A percentile compares a stretch with the other conserved stretches of the same genome.
phyloP scores from a whole-genome alignment of 2,888 invertebrate species.

The Hirtodrosophila trivittata region DNA sequence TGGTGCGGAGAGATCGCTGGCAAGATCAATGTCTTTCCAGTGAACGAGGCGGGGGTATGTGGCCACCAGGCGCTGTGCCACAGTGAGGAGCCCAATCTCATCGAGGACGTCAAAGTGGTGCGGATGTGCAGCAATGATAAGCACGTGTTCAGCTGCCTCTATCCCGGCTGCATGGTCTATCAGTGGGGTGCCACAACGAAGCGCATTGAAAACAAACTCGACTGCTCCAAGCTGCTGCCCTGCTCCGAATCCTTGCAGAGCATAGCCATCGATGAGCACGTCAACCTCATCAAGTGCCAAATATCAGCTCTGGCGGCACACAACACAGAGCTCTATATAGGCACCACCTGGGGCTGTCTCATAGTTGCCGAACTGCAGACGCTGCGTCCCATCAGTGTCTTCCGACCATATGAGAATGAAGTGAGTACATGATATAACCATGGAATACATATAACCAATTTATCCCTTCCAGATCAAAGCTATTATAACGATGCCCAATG shows the following conservation, averaged over 20 bases:
- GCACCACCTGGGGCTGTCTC: constrained; percentile 97
- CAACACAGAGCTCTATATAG: constrained; percentile 91
- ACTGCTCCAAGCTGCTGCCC: constrained; percentile 95
- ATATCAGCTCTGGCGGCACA: constrained; percentile 86
- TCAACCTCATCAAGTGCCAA: constrained; percentile 91
- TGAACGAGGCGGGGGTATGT: constrained; percentile 89
- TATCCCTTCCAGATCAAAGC: constrained; percentile 85
- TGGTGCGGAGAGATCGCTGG: constrained; percentile 96
- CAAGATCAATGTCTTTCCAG: constrained; percentile 90
- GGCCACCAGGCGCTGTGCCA: constrained; percentile 89
- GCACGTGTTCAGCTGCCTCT: constrained; percentile 91
- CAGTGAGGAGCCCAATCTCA: constrained; percentile 83
- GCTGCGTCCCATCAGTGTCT: constrained; percentile 94
- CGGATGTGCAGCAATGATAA: constrained; percentile 88
- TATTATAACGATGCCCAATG: constrained; percentile 86
- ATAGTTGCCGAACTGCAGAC: constrained; percentile 93
- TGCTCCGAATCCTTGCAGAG: constrained; percentile 96
- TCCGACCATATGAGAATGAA: constrained; percentile 94
- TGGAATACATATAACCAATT: neutral
- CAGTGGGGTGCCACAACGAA: constrained; percentile 91
- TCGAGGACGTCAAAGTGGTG: constrained; percentile 86
- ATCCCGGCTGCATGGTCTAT: constrained; percentile 94
- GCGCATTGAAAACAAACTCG: constrained; percentile 90
- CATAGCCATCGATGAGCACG: constrained; percentile 94
- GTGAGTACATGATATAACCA: constrained; percentile 83